Conservation (phyloP, 2,888 invertebrate genomes). For the Fissipunctia ypsillon region DNA sequence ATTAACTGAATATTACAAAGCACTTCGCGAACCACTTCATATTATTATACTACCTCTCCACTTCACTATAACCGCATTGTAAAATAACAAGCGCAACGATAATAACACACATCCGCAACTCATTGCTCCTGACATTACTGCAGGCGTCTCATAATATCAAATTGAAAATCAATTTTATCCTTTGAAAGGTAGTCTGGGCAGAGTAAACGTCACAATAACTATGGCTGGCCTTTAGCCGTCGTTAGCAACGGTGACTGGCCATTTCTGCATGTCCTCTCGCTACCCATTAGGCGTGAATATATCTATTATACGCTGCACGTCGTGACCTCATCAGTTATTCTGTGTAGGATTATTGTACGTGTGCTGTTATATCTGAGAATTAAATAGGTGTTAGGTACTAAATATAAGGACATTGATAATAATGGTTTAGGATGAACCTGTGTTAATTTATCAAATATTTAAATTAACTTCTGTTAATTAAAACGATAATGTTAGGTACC, state of each 20-base stretch:
- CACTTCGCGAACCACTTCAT: constrained; percentile 55
- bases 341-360: constrained; percentile 2
- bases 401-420: not conserved
- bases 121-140: constrained; percentile 68
- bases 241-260: constrained; percentile 85
- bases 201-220: constrained; percentile 63
- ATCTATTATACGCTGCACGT: constrained; percentile 51
- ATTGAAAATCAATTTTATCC: constrained; percentile 74
- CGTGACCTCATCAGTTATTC: constrained; percentile 70
- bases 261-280: constrained; percentile 76
- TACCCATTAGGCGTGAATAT: constrained; percentile 55
- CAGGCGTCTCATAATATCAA: constrained; percentile 68
- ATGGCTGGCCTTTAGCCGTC: constrained; percentile 74
- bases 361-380: constrained; percentile 8
- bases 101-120: constrained; percentile 60
- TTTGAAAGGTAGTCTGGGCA: constrained; percentile 62
- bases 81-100: constrained; percentile 60
- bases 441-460: not conserved
- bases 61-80: constrained; percentile 45
- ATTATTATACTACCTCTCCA: constrained; percentile 60
- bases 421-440: not conserved
- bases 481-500: too few species aligned
- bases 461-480: not conserved
- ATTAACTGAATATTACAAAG: constrained; percentile 57
- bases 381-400: constrained; percentile 10